Conservation (phyloP, 2,113 vertebrate species). For the Mastomys coucha region DNA sequence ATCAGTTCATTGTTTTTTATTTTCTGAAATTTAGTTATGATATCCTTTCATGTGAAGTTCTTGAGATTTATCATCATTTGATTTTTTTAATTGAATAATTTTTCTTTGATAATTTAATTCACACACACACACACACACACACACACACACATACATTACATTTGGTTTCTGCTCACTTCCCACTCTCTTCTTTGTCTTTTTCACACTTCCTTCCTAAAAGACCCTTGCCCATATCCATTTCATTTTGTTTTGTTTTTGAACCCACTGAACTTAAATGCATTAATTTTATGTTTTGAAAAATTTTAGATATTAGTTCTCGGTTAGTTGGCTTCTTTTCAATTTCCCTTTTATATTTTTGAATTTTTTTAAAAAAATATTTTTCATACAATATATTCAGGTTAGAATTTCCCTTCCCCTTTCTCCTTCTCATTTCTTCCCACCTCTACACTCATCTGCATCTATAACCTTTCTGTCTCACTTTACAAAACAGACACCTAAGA, state of each 20-base stretch:
- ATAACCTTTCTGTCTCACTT: too few relatives aligned
- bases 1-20: not conserved
- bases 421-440: too few relatives aligned
- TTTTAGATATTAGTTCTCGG: not conserved
- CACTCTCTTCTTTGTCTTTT: not conserved
- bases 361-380: not conserved
- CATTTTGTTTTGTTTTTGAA: not conserved
- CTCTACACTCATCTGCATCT: too few relatives aligned
- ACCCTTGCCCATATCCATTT: not conserved
- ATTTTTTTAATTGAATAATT: not conserved
- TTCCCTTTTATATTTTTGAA: not conserved
- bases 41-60: not conserved
- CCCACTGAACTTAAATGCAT: too few relatives aligned
- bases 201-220: not conserved
- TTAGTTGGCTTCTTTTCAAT: not conserved
- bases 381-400: too few relatives aligned
- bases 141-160: too few relatives aligned
- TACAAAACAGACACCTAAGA: not conserved
- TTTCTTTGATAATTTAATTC: too few relatives aligned
- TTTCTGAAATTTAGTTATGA: not conserved
- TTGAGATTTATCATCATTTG: not conserved
- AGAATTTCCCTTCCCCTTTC: too few relatives aligned
- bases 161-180: too few relatives aligned
- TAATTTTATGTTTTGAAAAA: not conserved
- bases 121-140: too few relatives aligned